These are phyloP conservation scores for Lepus oiostolus DNA, from an alignment of 2,797 vertebrate species.

Conservation along the genomic window DNA sequence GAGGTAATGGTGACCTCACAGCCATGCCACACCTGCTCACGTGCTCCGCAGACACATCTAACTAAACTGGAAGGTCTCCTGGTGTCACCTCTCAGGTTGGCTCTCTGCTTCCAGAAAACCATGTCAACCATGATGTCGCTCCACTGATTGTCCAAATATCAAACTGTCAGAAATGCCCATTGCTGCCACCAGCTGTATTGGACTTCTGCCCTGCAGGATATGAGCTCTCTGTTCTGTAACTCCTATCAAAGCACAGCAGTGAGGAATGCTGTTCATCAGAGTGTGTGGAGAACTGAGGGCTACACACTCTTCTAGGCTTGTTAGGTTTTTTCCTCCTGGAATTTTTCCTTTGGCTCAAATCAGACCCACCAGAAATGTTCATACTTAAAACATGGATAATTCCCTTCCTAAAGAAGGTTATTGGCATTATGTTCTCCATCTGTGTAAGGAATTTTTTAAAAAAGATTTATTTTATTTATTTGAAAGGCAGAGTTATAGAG, in stretches of 20 bases:
- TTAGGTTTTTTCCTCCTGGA: neutral
- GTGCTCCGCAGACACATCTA: neutral
- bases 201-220: constrained; percentile 19
- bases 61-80: neutral
- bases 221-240: constrained; percentile 35
- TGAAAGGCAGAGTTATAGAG: too few species aligned
- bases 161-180: neutral
- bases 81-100: neutral
- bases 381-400: constrained; percentile 7
- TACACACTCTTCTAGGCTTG: neutral
- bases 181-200: neutral
- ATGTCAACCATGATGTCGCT: neutral
- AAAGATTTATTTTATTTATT: too few species aligned
- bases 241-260: constrained; percentile 4
- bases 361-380: neutral
- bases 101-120: constrained; percentile 48
- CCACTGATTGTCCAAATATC: neutral
- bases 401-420: neutral
- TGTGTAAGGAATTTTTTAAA: neutral
- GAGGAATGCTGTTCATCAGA: neutral
- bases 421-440: neutral
- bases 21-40: neutral
- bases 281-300: neutral
- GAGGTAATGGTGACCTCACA: neutral
- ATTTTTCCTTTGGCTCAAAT: constrained; percentile 15